Evolutionary conservation across 2,113 vertebrate species (phyloP).

Genomic region (Dicerorhinus sumatrensis): DNA sequence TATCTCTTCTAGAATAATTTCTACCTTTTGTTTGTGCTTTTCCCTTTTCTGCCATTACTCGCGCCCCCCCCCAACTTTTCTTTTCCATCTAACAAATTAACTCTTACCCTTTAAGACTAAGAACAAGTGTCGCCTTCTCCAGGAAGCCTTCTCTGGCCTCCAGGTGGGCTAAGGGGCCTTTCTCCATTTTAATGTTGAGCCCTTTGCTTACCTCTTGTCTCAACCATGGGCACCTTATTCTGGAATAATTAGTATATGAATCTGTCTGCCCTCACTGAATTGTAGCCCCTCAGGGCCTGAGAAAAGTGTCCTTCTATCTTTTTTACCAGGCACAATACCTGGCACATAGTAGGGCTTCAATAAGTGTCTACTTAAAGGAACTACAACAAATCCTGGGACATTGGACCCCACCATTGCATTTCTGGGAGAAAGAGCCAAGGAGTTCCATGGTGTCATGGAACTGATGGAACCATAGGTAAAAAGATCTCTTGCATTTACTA

Average conservation of each 20-base stretch:
- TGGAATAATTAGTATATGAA: not conserved
- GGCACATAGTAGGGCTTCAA: not conserved
- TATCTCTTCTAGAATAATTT: not conserved
- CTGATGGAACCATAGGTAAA: not conserved
- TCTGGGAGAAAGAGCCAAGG: not conserved
- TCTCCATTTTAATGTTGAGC: not conserved
- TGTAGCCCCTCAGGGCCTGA: not conserved
- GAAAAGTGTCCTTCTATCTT: not conserved
- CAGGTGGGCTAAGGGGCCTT: not conserved
- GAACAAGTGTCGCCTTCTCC: not conserved
- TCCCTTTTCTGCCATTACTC: not conserved
- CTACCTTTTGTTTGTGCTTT: not conserved
- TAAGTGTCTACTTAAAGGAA: not conserved
- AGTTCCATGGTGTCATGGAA: fast-evolving
- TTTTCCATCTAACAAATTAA: not conserved
- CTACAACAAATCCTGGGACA: not conserved
- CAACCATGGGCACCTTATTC: not conserved
- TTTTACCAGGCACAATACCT: not conserved
- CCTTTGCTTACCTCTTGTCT: not conserved
- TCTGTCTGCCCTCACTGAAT: not conserved
- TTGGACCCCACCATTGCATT: not conserved
- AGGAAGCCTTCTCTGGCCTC: not conserved
- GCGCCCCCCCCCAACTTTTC: not conserved
- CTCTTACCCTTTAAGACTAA: not conserved
- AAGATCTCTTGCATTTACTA: not conserved